Base-by-base conservation (phyloP, 37 sponge, comb jelly and placozoan genomes). In the Beroe forskalii region DNA sequence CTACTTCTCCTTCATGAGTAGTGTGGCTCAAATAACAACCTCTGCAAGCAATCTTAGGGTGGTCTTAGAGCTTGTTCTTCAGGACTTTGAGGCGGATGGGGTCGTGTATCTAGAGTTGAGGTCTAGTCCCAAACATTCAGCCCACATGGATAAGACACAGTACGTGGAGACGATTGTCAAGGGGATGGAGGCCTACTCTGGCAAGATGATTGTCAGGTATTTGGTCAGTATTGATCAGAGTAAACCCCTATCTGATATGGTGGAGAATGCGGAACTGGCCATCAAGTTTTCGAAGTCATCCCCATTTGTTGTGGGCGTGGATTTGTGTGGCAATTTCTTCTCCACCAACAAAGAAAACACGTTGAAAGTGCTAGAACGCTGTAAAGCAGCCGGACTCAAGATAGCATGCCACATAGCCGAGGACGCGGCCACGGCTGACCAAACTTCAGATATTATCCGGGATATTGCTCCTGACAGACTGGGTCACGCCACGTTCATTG, bases 101-200 rank as follows among this genome's bases (percentile, higher is more conserved):
- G 86, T 80, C 42, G 86, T 80, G n/a, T 80, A 80, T 38, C 30
- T 80, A 24, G 86, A 80, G 86, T 30, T 80, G 86, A 80, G 55
- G 31, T 80, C 86, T 19, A 23, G 40, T 43, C 86, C 86, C 31
- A 80, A 80, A 43, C 1, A 3, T 4, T 27, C 55, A 2, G 86
- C 1, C 30, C n/a, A 35, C n/a, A 80, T 44, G 55, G 42, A 14
- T 43, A 80, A 80, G 55, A 24, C 12, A 3, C 38, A 80, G 86
- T 80, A 80, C 42, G 55, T 80, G 20, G 86, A 80, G 23, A 44
- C 55, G 9, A 43, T 80, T 9, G 9, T 80, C 8, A 12, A 80
- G 1, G 40, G 28, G 1, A 80, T 80, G 86, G 22, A 17, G 0
- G 86, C 12, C 4, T 44, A 80, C 86, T 9, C 28, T 32, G 86